Conservation (phyloP, 92 coral and sea anemone genomes). For the Actinernus sp. region DNA sequence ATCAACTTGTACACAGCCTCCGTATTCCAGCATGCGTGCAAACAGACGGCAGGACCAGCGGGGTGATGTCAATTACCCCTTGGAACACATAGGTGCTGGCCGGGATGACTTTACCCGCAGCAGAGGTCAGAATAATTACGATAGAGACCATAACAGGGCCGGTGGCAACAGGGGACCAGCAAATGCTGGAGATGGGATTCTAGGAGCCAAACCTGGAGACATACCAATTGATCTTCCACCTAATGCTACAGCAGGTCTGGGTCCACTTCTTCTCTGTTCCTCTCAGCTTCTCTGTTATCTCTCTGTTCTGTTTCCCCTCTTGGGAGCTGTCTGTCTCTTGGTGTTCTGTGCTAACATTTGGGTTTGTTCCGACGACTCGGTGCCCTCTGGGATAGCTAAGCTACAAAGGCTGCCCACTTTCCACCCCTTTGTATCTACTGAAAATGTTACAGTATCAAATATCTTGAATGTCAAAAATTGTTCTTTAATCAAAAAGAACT, state of each 20-base stretch:
- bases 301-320: not conserved
- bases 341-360: too few species aligned
- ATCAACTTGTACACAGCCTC: conserved; percentile 82
- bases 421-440: too few species aligned
- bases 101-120: conserved; percentile 30
- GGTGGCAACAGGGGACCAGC: conserved; percentile 36
- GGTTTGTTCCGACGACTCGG: too few species aligned
- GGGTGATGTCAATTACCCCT: conserved; percentile 8
- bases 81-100: conserved; percentile 26
- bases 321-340: too few species aligned
- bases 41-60: conserved; percentile 49
- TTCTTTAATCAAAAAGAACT: too few species aligned
- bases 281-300: not conserved
- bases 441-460: too few species aligned
- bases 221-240: conserved; percentile 22
- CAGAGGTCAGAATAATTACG: conserved; percentile 54
- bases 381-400: too few species aligned
- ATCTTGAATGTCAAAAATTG: too few species aligned
- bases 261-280: conserved; percentile 6
- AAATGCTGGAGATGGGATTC: conserved; percentile 87
- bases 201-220: conserved; percentile 95
- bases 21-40: conserved; percentile 69
- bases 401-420: too few species aligned
- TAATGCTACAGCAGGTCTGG: conserved; percentile 44
- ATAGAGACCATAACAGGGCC: conserved; percentile 29